Percentiles rank a stretch among this genome's conserved stretches.
phyloP scores from a whole-genome alignment of 2,113 vertebrate genomes.

The Scomber japonicus region DNA sequence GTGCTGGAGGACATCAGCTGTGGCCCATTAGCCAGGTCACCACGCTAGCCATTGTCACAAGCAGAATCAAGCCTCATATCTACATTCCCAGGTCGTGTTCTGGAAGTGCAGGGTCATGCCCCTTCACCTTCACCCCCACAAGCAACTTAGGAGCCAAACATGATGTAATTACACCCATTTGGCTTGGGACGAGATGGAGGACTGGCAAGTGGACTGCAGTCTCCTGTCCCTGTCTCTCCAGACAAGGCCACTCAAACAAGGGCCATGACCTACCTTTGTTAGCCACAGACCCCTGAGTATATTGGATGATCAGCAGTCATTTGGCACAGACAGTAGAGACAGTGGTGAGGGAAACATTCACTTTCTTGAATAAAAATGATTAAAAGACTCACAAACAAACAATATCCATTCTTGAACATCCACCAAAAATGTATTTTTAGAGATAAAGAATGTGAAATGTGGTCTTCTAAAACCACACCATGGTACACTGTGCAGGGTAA shows the following conservation, averaged over 20 bases:
- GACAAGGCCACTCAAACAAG: slow-evolving; percentile 57
- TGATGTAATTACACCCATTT: slow-evolving; percentile 82
- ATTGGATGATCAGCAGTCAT: slow-evolving; percentile 52
- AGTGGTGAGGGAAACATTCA: neutral
- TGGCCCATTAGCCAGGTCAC: slow-evolving; percentile 71
- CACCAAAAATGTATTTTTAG: slow-evolving; percentile 21
- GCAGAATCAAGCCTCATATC: slow-evolving; percentile 61
- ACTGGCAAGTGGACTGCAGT: slow-evolving; percentile 67
- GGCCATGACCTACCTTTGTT: slow-evolving; percentile 70
- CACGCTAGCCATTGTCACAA: slow-evolving; percentile 65
- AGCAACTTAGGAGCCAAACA: slow-evolving; percentile 70
- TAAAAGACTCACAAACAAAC: neutral
- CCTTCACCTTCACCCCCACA: slow-evolving; percentile 67
- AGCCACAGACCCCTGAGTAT: slow-evolving; percentile 62
- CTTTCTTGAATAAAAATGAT: neutral
- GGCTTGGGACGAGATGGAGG: slow-evolving; percentile 49
- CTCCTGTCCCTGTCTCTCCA: slow-evolving; percentile 54
- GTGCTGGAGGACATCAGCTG: slow-evolving; percentile 73
- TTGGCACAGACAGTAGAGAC: neutral
- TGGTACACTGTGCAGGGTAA: slow-evolving; percentile 29
- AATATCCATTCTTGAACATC: neutral
- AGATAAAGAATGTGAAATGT: slow-evolving; percentile 7
- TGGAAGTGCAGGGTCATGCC: slow-evolving; percentile 77
- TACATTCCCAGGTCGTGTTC: slow-evolving; percentile 78
- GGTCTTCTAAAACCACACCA: slow-evolving; percentile 19